These are phyloP conservation scores for Dunckerocampus dactyliophorus DNA, from an alignment of 2,113 vertebrate species.

Conservation along the genomic window DNA sequence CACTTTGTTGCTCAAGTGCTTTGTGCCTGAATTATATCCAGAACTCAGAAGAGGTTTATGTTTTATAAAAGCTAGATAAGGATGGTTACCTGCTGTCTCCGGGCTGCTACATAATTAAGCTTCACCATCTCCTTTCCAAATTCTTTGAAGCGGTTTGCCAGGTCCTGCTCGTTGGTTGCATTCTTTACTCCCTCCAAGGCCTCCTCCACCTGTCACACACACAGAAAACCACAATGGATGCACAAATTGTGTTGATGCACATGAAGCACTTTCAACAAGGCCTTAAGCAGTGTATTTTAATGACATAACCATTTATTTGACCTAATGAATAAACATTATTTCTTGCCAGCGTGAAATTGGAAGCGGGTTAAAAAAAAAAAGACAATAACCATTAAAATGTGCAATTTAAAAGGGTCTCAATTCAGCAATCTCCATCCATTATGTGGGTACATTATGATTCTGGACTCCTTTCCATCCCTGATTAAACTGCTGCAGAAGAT, in stretches of 20 bases:
- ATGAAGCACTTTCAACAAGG: neutral
- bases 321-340: neutral
- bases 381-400: constrained; percentile 17
- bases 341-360: constrained; percentile 3
- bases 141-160: constrained; percentile 96
- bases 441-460: constrained; percentile 17
- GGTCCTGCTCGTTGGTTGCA: constrained; percentile 94
- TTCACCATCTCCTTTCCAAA: constrained; percentile 99
- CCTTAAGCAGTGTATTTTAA: neutral
- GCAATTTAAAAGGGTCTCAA: constrained; percentile 23
- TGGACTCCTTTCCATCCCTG: constrained; percentile 22
- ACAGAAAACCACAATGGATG: constrained; percentile 13
- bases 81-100: constrained; percentile 87
- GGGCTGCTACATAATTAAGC: constrained; percentile 94
- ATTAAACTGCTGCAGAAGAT: constrained; percentile 36
- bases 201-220: constrained; percentile 83
- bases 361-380: constrained; percentile 5
- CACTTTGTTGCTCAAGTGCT: neutral
- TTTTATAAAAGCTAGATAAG: neutral
- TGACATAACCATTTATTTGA: neutral
- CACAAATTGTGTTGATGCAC: neutral
- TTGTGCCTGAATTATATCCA: neutral
- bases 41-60: neutral
- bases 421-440: constrained; percentile 19
- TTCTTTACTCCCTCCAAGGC: constrained; percentile 94